Conservation (phyloP, 2,888 invertebrate species). For the Microctonus hyperodae region DNA sequence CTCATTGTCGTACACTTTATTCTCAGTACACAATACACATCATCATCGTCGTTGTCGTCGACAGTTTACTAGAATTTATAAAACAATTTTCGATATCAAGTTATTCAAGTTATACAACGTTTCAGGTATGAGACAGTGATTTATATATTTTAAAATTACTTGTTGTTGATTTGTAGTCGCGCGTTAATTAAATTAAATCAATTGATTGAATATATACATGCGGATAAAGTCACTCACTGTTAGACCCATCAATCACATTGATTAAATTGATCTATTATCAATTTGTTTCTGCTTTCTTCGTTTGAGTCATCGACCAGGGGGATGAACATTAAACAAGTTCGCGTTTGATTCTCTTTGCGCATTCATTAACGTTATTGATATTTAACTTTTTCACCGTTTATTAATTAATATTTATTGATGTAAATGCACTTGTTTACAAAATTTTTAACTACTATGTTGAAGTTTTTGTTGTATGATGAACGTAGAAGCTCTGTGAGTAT, state of each 20-base stretch:
- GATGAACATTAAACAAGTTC: background rate
- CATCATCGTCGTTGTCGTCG: too few species aligned
- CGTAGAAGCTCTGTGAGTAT: constrained; percentile 7
- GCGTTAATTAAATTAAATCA: constrained; percentile 6
- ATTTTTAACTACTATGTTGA: constrained; percentile 5
- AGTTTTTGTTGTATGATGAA: constrained; percentile 6
- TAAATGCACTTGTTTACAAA: background rate
- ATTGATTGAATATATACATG: constrained; percentile 1
- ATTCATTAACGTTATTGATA: background rate
- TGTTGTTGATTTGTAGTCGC: background rate
- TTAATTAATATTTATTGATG: background rate
- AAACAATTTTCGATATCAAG: too few species aligned
- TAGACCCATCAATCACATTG: constrained; percentile 27
- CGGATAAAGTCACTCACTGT: constrained; percentile 36
- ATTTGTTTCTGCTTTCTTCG: background rate
- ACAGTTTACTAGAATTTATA: too few species aligned
- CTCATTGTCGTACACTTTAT: constrained; percentile 3
- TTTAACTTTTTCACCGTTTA: background rate
- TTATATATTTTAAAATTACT: background rate
- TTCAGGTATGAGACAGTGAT: too few species aligned
- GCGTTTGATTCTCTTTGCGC: constrained; percentile 3
- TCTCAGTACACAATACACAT: background rate
- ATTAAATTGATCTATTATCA: constrained; percentile 10
- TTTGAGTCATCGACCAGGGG: background rate
- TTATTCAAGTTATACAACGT: too few species aligned